These are phyloP conservation scores for Acrocera orbiculus DNA, from an alignment of 2,888 invertebrate genomes.

Conservation along the genomic window DNA sequence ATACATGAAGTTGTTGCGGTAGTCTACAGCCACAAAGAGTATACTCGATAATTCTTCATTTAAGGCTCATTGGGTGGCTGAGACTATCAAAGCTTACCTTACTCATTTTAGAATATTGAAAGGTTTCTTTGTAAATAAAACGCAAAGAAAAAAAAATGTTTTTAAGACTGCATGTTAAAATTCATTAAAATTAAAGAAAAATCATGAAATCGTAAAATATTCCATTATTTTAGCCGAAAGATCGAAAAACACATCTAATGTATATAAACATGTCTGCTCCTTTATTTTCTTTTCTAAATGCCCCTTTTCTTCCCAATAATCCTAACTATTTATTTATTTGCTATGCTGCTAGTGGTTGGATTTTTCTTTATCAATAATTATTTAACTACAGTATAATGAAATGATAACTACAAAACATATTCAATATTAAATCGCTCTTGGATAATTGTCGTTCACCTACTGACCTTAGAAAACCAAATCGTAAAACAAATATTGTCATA, in stretches of 20 bases:
- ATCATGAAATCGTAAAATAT: no score
- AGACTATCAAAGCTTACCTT: not conserved
- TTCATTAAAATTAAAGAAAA: no score
- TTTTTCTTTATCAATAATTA: not conserved
- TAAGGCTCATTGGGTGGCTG: not conserved
- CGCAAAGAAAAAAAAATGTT: no score
- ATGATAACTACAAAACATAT: no score
- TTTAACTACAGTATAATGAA: not conserved
- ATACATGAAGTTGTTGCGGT: not conserved
- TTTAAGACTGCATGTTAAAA: no score
- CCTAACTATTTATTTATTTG: not conserved
- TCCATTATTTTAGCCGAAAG: not conserved
- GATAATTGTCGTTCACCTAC: no score
- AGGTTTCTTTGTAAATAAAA: no score
- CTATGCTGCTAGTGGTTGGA: not conserved
- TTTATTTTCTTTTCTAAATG: not conserved
- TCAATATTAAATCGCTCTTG: no score
- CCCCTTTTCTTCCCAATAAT: not conserved
- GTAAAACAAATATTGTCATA: no score
- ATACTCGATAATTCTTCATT: not conserved
- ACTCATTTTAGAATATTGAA: not conserved
- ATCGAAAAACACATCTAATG: not conserved
- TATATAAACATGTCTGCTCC: not conserved
- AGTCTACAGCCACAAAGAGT: not conserved
- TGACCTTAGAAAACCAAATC: no score